Conservation (phyloP, 2,113 vertebrate genomes). For the Rafetus swinhoei region DNA sequence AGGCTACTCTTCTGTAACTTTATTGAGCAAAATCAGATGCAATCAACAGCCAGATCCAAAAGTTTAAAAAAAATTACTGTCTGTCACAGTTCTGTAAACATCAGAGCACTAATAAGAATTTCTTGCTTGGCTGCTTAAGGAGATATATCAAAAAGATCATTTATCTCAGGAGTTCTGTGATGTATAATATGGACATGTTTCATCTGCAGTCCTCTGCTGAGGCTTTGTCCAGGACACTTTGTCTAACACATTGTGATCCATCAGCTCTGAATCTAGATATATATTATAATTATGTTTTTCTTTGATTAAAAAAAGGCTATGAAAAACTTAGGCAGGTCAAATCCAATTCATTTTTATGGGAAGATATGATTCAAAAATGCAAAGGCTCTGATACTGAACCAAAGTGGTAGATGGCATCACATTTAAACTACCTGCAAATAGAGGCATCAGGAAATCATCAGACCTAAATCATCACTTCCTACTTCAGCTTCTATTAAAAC, state of each 20-base stretch:
- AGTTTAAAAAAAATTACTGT: background rate
- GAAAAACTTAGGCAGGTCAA: background rate
- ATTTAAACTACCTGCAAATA: background rate
- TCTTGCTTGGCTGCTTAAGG: slow-evolving; percentile 23
- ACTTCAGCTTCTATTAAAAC: background rate
- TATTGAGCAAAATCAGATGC: background rate
- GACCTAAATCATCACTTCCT: background rate
- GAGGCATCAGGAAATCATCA: background rate
- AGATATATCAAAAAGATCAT: slow-evolving; percentile 32
- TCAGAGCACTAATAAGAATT: slow-evolving; percentile 15
- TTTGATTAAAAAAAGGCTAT: slow-evolving; percentile 29
- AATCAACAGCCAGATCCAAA: background rate
- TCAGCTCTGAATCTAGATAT: slow-evolving; percentile 10
- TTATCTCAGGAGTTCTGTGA: slow-evolving; percentile 43
- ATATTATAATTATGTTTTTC: background rate
- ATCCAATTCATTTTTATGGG: background rate
- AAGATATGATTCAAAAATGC: background rate
- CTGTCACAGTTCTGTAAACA: slow-evolving; percentile 9
- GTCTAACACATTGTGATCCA: slow-evolving; percentile 10
- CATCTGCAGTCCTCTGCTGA: background rate
- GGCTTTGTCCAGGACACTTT: background rate
- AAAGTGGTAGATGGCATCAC: background rate
- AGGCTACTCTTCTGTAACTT: background rate
- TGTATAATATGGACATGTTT: slow-evolving; percentile 20
- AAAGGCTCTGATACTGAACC: background rate